Evolutionary conservation across 1,140 invertebrate species (phyloP), one percentile per base, ranked within the genome.

Genomic region (Drosophila orosa): DNA sequence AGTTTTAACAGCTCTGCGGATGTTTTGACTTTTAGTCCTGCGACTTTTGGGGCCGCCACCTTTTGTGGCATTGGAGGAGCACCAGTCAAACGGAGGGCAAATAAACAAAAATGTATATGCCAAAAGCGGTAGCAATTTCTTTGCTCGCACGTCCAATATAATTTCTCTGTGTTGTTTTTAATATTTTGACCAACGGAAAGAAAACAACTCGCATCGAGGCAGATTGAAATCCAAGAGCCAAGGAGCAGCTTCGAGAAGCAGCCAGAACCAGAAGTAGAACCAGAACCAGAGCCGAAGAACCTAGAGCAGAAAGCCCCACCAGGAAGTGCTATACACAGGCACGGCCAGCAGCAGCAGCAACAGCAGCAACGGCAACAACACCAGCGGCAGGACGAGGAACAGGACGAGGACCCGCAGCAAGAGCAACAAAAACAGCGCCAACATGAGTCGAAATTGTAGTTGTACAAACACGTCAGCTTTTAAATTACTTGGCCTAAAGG

Each of bases 401-500:
- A 40, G 19, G 13, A 54, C 35, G 29, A 55, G 19, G 42, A 67
- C 50, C 31, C 50, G 27, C 12, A 45, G 17, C 24, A 48, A 37
- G 17, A 33, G 37, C 54, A 56, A 19, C 50, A 66, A 72, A 60
- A 63, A 80, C 84, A 87, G 84, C 84, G 74, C 80, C 86, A 89
- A 87, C 84, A 89, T 87, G 84, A 89, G 84, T 84, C 84, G 76
- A 89, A 87, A 89, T 87, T 87, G 85, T 90, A 89, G 85, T 89
- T 89, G 84, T 89, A 90, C 80, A 89, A 89, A 89, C 84, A 89
- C 84, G 84, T 89, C 84, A 89, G 84, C 84, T 89, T 90, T 89
- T 90, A 89, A 89, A 89, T 89, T 89, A 90, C 84, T 89, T 89
- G 84, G 84, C 84, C 84, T 89, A 89, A 89, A 89, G 84, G 85